Percentiles rank a stretch among this genome's conserved stretches.
These are phyloP conservation scores for Drosophila rhopaloa DNA, from an alignment of 1,140 invertebrate species.

Conservation along the genomic window DNA sequence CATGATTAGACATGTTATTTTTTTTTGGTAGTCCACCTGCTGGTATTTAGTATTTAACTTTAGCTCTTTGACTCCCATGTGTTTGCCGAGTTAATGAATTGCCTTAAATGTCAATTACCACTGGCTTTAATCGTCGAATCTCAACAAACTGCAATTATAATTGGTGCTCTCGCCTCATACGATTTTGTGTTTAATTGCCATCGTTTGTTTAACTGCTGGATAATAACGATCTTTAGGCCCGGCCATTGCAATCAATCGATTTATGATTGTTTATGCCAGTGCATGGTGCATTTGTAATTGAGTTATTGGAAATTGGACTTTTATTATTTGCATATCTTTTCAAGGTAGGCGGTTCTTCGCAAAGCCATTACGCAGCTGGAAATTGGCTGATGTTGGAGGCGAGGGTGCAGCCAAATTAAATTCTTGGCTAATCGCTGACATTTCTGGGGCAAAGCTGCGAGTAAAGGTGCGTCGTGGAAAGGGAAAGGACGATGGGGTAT, in stretches of 20 bases:
- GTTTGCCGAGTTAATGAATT: constrained; percentile 62
- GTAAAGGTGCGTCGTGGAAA: constrained; percentile 18
- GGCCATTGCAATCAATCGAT: constrained; percentile 30
- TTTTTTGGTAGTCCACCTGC: constrained; percentile 24
- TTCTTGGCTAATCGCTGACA: constrained; percentile 54
- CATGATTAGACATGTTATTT: constrained; percentile 59
- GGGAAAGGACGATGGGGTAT: neutral
- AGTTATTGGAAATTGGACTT: constrained; percentile 60
- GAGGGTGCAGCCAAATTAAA: constrained; percentile 49
- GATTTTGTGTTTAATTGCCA: constrained; percentile 55
- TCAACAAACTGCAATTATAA: constrained; percentile 32
- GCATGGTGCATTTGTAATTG: constrained; percentile 45
- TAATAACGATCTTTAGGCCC: constrained; percentile 44
- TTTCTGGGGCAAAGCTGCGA: constrained; percentile 47
- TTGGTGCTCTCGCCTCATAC: constrained; percentile 6
- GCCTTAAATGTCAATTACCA: constrained; percentile 78
- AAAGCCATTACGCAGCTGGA: constrained; percentile 27
- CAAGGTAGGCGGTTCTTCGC: constrained; percentile 37
- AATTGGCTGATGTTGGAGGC: constrained; percentile 21
- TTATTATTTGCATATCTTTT: constrained; percentile 10
- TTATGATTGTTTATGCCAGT: constrained; percentile 22
- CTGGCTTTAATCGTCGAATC: constrained; percentile 47
- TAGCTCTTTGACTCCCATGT: constrained; percentile 29
- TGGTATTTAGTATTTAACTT: constrained; percentile 49
- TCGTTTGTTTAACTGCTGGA: constrained; percentile 23